These are phyloP conservation scores for Corydoras sp. DNA, from an alignment of 2,113 vertebrate genomes.

Conservation along the genomic window DNA sequence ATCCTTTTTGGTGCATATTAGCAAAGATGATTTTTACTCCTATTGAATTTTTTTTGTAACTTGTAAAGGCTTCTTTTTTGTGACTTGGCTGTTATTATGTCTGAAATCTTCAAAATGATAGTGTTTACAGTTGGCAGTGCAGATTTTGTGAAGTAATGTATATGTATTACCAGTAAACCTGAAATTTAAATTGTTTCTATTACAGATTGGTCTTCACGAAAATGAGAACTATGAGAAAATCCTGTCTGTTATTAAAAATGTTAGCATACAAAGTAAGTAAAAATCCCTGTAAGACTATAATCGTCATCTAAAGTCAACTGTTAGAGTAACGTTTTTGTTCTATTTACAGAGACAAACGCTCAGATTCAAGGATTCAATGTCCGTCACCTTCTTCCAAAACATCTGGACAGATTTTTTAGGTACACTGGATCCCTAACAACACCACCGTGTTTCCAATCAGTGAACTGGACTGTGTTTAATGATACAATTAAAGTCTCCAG, in stretches of 20 bases:
- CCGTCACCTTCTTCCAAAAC: slow-evolving; percentile 67
- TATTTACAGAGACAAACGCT: slow-evolving; percentile 58
- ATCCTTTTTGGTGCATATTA: too few species aligned
- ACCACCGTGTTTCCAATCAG: slow-evolving; percentile 73
- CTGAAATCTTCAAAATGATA: too few species aligned
- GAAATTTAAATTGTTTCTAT: neutral
- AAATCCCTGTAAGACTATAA: too few species aligned
- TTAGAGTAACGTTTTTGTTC: neutral
- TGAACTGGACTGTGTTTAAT: slow-evolving; percentile 84
- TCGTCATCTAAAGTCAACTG: too few species aligned
- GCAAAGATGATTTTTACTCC: too few species aligned
- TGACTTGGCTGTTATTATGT: too few species aligned
- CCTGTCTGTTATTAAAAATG: slow-evolving; percentile 45
- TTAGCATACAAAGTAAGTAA: slow-evolving; percentile 49
- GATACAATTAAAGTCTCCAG: slow-evolving; percentile 70
- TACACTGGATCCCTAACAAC: slow-evolving; percentile 82
- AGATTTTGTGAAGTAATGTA: neutral
- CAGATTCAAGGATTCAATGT: slow-evolving; percentile 71
- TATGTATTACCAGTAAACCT: neutral
- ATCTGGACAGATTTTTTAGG: slow-evolving; percentile 70
- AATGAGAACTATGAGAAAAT: slow-evolving; percentile 58
- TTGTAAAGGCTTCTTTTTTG: too few species aligned
- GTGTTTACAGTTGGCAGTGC: too few species aligned
- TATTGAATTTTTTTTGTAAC: too few species aligned
- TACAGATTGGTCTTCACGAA: slow-evolving; percentile 52